These are phyloP conservation scores for Zosterops japonicus DNA, from an alignment of 2,113 vertebrate species.

Conservation along the genomic window DNA sequence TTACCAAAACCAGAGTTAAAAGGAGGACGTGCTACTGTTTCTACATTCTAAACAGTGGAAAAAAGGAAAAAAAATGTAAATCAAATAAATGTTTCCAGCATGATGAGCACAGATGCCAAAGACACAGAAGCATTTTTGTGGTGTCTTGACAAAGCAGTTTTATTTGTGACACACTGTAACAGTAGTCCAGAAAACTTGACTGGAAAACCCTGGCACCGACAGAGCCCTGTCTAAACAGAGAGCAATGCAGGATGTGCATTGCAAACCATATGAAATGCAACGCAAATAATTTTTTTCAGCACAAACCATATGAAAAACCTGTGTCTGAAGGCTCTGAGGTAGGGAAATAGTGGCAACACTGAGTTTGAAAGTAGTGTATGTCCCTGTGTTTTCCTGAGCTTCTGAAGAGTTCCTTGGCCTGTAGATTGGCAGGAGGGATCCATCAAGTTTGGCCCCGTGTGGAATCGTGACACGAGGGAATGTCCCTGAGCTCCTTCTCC, in stretches of 20 bases:
- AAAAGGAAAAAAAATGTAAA: background rate
- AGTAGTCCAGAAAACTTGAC: background rate
- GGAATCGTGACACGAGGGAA: background rate
- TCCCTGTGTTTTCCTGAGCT: background rate
- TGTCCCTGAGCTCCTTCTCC: background rate
- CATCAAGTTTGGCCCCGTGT: rapidly evolving
- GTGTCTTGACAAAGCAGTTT: background rate
- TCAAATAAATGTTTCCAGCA: background rate
- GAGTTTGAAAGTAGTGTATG: background rate
- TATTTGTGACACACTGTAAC: background rate
- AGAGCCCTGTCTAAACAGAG: background rate
- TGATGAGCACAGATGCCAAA: background rate
- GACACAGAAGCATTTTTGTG: conserved; percentile 44
- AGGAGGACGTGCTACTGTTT: conserved; percentile 16
- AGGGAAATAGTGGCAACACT: background rate
- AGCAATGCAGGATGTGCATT: background rate
- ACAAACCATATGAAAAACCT: background rate
- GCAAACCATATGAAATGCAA: background rate
- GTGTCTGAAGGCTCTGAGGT: background rate
- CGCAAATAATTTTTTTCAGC: background rate
- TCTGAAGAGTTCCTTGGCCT: background rate
- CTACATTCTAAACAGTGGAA: background rate
- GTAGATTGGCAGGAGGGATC: background rate
- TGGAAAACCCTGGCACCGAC: background rate
- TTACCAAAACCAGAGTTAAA: background rate